Conservation (phyloP, 92 coral and sea anemone species). For the Diadumene lineata region DNA sequence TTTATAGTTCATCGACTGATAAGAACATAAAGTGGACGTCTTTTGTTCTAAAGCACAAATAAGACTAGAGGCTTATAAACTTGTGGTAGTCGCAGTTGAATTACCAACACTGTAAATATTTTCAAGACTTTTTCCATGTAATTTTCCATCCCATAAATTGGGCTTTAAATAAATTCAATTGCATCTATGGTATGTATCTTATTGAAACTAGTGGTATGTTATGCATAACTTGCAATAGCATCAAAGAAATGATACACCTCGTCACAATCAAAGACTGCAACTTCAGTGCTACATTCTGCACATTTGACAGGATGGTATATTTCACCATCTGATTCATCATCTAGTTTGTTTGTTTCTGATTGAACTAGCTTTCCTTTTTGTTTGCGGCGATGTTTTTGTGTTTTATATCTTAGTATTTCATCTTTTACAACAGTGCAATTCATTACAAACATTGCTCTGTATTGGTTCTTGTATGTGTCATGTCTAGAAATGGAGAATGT, state of each 20-base stretch:
- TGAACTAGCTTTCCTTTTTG: slow-evolving; percentile 69
- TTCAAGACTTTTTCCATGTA: no score
- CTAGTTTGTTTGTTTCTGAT: slow-evolving; percentile 9
- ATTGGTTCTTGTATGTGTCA: slow-evolving; percentile 84
- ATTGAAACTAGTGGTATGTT: no score
- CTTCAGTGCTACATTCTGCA: slow-evolving; percentile 85
- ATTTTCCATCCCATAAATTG: no score
- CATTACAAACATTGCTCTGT: slow-evolving; percentile 99
- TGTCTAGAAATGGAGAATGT: slow-evolving; percentile 59
- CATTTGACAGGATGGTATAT: slow-evolving; percentile 89
- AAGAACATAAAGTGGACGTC: no score
- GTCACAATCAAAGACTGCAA: slow-evolving; percentile 92
- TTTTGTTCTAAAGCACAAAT: no score
- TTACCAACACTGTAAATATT: no score
- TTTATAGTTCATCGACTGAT: no score
- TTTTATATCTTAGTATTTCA: slow-evolving; percentile 85
- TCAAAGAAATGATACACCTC: slow-evolving; percentile 96
- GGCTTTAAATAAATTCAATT: no score
- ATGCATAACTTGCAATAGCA: slow-evolving; percentile 87
- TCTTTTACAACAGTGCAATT: slow-evolving; percentile 80
- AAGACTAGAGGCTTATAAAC: no score
- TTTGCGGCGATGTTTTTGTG: slow-evolving; percentile 52
- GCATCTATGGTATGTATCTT: no score
- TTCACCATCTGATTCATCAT: slow-evolving; percentile 40
- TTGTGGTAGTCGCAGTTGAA: no score